Conservation (phyloP, 2,113 vertebrate genomes). For the Silurus meridionalis region DNA sequence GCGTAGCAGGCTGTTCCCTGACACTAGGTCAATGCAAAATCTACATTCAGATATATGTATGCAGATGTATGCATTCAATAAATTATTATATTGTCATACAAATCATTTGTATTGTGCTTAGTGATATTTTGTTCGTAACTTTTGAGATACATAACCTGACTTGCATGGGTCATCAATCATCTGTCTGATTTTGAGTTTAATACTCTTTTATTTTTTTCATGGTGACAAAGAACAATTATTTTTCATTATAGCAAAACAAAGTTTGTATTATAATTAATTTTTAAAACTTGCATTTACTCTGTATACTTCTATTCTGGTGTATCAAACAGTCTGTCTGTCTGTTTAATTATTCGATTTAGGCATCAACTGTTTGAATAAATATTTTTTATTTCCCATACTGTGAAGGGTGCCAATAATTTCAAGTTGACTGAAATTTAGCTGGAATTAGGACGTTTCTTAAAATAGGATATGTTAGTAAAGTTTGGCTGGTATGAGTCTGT, state of each 20-base stretch:
- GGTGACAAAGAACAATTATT: not conserved
- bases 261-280: not conserved
- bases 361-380: not conserved
- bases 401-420: not conserved
- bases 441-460: not conserved
- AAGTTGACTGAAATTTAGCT: not conserved
- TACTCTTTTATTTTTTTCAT: not conserved
- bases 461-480: not conserved
- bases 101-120: not conserved
- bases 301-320: too few relatives aligned
- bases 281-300: not conserved
- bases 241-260: not conserved
- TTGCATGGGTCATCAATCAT: not conserved
- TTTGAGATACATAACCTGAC: not conserved
- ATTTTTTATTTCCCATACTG: not conserved
- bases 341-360: too few relatives aligned
- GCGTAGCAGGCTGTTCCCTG: too few relatives aligned
- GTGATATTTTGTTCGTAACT: not conserved
- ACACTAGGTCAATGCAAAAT: too few relatives aligned
- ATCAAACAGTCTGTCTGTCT: not conserved
- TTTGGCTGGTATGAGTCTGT: not conserved
- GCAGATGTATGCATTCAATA: too few relatives aligned
- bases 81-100: not conserved
- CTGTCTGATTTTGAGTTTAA: not conserved
- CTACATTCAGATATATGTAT: not conserved